Base-by-base conservation (phyloP, 2,888 invertebrate species). In the Coremacera marginata region DNA sequence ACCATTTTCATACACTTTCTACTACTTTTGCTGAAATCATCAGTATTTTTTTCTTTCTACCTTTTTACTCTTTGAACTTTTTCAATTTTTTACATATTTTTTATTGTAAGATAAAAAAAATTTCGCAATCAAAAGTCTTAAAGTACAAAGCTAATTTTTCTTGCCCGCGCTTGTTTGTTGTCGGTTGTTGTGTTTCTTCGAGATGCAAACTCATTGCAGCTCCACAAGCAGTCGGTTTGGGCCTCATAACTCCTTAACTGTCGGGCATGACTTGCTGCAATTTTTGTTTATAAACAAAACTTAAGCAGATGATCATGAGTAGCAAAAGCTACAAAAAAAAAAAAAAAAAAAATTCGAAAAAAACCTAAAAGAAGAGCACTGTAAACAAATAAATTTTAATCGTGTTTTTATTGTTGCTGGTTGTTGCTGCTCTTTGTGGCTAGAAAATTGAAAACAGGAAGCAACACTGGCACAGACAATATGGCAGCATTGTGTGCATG, bases 311-410 rank as follows among this genome's bases (percentile, higher is more conserved):
- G 57, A 27, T 25, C 27, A 27, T 27, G 57, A 60, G 22, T 27
- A 22, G 57, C 22, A 60, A 27, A 60, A 60, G 8, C 57, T 25
- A 60, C 22, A 60, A 60, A 60, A 25, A 25, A 19, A 7, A 1
- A 19, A 60, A 22, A 22, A 22, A 63, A n/a, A 34, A 63, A 31
- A 63, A 63, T 1, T 11, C 5, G 7, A 14, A 27, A 34, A 63
- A 7, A 63, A 31, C 4, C 34, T 8, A 63, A n/a, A 31, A 31
- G 27, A 63, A 63, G n/a, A 31, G 34, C 27, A 34, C 63, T 27
- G 51, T 68, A 68, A 68, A 68, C 51, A 68, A 68, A 68, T 68
- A 68, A 68, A 68, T 68, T 68, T 68, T 68, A 68, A 68, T 68
- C 68, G 68, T n/a, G 16, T 68, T 68, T 68, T 68, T 68, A 51